A percentile compares a stretch with the other conserved stretches of the same genome.
Evolutionary conservation across 2,888 invertebrate genomes (phyloP).

Genomic region (Therioaphis trifolii): DNA sequence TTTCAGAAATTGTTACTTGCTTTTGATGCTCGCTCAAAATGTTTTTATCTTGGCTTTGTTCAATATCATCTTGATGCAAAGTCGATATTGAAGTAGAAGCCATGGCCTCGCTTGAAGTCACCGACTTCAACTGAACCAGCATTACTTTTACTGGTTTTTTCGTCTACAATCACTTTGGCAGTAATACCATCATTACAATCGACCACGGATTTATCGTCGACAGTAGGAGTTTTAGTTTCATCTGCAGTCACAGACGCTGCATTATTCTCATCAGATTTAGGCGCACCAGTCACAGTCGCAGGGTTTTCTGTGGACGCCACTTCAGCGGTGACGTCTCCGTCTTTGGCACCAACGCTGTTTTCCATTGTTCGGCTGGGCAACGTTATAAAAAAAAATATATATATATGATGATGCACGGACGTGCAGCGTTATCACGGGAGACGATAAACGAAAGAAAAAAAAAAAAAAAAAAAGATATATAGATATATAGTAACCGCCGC

Average conservation of each 20-base stretch:
- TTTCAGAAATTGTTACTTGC: neutral
- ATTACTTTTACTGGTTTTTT: neutral
- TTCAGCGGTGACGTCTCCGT: neutral
- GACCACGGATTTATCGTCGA: neutral
- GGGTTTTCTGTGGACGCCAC: neutral
- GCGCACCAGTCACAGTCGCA: neutral
- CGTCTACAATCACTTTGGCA: neutral
- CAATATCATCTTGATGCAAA: neutral
- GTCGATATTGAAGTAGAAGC: neutral
- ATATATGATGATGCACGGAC: no score
- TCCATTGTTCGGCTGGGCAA: neutral
- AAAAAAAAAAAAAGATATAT: no score
- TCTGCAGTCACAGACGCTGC: fast-evolving
- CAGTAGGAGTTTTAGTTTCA: neutral
- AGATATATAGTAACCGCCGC: no score
- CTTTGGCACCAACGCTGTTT: neutral
- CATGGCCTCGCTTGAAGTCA: slow-evolving; percentile 1
- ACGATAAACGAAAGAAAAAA: no score
- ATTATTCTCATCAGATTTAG: neutral
- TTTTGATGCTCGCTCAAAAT: neutral
- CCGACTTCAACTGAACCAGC: neutral
- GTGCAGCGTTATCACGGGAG: no score
- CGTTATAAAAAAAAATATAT: no score
- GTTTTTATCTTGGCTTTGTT: neutral
- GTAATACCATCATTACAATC: neutral